A percentile compares a stretch with the other conserved stretches of the same genome.
Conservation (phyloP, 2,797 vertebrate species). For the Holocentrus rufus region DNA sequence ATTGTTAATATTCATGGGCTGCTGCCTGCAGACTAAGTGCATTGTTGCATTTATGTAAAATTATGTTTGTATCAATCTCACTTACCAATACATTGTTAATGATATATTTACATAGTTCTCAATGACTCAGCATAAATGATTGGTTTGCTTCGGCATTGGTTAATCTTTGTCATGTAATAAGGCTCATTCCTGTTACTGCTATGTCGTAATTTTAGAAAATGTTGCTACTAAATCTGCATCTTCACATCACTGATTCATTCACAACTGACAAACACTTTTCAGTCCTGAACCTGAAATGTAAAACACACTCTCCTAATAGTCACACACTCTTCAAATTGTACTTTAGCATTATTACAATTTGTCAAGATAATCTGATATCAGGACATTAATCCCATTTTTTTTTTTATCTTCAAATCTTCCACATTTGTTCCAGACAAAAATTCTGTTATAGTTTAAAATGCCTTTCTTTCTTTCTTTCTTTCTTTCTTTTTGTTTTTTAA, state of each 20-base stretch:
- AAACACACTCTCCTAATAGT: not conserved
- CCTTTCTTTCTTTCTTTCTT: not conserved
- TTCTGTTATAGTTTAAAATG: not conserved
- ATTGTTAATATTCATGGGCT: constrained; percentile 24
- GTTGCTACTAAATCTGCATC: not conserved
- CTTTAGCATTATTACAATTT: not conserved
- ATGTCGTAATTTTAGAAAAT: constrained; percentile 7
- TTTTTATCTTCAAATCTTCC: not conserved
- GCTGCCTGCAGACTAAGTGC: constrained; percentile 28
- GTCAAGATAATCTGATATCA: not conserved
- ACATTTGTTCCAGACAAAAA: not conserved
- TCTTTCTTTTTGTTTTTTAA: too few species aligned
- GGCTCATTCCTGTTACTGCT: constrained; percentile 6
- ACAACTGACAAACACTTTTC: not conserved
- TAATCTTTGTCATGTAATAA: constrained; percentile 1
- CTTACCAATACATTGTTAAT: constrained; percentile 24
- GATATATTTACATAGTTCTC: constrained; percentile 13
- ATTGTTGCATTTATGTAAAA: not conserved
- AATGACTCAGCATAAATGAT: constrained; percentile 25
- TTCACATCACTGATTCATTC: too few species aligned
- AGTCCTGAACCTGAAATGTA: not conserved
- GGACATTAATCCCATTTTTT: not conserved
- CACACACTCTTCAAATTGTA: not conserved
- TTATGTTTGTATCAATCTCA: constrained; percentile 21
- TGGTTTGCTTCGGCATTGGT: constrained; percentile 19